Conservation (phyloP, 2,797 vertebrate species). For the Odontamblyopus lacepedii region DNA sequence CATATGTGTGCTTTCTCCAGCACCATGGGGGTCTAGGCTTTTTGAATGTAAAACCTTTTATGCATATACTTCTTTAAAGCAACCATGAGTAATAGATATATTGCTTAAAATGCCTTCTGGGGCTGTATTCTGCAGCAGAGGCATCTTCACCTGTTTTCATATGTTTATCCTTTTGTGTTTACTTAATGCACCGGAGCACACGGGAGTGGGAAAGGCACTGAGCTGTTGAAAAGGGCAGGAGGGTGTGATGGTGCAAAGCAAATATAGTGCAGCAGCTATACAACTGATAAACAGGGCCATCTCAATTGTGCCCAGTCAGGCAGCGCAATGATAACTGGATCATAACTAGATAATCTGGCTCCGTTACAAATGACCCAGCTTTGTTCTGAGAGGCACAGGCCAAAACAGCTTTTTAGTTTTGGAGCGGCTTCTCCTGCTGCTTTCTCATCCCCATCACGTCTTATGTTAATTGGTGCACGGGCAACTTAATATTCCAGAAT, state of each 20-base stretch:
- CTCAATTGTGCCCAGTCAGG: slow-evolving; percentile 63
- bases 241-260: slow-evolving; percentile 17
- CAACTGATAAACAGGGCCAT: slow-evolving; percentile 62
- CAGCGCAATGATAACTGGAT: slow-evolving; percentile 59
- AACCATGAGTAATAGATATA: no score
- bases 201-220: slow-evolving; percentile 19
- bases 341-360: slow-evolving; percentile 68
- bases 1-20: no score
- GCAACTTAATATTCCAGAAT: slow-evolving; percentile 55
- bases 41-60: no score
- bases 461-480: slow-evolving; percentile 64
- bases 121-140: not conserved
- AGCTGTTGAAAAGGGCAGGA: not conserved
- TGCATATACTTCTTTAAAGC: no score
- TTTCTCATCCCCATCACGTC: slow-evolving; percentile 45
- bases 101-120: no score
- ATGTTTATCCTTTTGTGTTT: slow-evolving; percentile 30
- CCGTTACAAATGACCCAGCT: slow-evolving; percentile 59
- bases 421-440: slow-evolving; percentile 38
- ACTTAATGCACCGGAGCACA: slow-evolving; percentile 24
- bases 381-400: slow-evolving; percentile 52
- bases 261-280: slow-evolving; percentile 50
- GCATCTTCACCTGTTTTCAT: slow-evolving; percentile 6
- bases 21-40: no score
- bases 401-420: slow-evolving; percentile 56